These are phyloP conservation scores for Carettochelys insculpta DNA, from an alignment of 2,113 vertebrate species.

Conservation along the genomic window DNA sequence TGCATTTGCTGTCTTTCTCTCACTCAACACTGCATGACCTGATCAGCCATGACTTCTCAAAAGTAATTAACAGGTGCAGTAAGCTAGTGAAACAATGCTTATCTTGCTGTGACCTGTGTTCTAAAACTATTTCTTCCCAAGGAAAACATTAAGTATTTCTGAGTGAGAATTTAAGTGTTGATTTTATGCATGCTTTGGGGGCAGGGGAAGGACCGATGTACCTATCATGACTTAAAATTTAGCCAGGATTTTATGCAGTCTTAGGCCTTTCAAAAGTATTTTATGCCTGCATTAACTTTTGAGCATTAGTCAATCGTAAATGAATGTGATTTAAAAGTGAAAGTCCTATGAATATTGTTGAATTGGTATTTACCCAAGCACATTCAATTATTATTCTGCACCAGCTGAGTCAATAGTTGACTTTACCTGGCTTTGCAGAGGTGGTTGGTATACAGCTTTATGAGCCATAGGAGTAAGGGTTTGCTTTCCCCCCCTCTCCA, in stretches of 20 bases:
- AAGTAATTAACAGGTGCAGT: neutral
- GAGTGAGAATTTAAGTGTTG: neutral
- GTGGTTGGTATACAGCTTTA: neutral
- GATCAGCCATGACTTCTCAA: accelerated
- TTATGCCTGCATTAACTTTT: neutral
- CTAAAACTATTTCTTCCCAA: neutral
- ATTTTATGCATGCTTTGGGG: neutral
- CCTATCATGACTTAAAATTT: neutral
- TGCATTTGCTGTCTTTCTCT: neutral
- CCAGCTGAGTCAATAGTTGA: neutral
- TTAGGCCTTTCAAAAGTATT: neutral
- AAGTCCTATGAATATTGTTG: slow-evolving; percentile 29
- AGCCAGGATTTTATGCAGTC: neutral
- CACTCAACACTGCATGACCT: accelerated
- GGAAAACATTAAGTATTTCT: neutral
- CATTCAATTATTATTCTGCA: neutral
- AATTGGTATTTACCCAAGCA: neutral
- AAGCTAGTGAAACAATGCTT: neutral
- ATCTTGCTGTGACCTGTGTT: neutral
- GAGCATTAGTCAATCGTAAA: neutral
- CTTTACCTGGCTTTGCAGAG: neutral
- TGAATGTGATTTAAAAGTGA: slow-evolving; percentile 26
- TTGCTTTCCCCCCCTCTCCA: no score
- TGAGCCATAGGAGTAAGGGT: neutral
- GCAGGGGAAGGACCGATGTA: neutral